Evolutionary conservation across 2,888 invertebrate genomes (phyloP).

Genomic region (Tenthredo distinguenda): DNA sequence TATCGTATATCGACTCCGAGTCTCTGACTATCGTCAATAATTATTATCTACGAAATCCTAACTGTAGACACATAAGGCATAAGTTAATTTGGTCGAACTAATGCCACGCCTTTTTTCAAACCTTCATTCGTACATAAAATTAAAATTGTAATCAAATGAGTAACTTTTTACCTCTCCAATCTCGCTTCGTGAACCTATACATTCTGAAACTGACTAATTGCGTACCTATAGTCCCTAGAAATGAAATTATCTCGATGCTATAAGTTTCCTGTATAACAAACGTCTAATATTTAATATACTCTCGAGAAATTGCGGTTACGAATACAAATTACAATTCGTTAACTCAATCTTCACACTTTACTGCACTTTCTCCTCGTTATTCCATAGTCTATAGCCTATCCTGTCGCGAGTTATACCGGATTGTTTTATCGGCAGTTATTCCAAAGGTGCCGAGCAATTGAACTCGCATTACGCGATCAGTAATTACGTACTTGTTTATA

Average conservation of each 20-base stretch:
- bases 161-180: neutral
- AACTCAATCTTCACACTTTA: neutral
- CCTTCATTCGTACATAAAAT: neutral
- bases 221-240: too few species aligned
- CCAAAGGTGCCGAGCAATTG: neutral
- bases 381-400: neutral
- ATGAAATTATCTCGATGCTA: too few species aligned
- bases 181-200: neutral
- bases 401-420: neutral
- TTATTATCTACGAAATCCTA: neutral
- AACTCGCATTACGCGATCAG: conserved; percentile 13
- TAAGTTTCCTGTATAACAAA: neutral
- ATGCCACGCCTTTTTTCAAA: neutral
- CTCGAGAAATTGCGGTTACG: neutral
- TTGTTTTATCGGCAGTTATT: neutral
- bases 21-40: neutral
- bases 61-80: neutral
- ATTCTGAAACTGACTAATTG: too few species aligned
- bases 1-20: neutral
- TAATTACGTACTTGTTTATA: neutral
- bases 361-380: conserved; percentile 3
- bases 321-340: neutral
- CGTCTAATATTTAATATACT: neutral
- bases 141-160: neutral
- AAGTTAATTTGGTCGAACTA: neutral